phyloP scores from a whole-genome alignment of 2,888 invertebrate species.

The Liodrosophila aerea region DNA sequence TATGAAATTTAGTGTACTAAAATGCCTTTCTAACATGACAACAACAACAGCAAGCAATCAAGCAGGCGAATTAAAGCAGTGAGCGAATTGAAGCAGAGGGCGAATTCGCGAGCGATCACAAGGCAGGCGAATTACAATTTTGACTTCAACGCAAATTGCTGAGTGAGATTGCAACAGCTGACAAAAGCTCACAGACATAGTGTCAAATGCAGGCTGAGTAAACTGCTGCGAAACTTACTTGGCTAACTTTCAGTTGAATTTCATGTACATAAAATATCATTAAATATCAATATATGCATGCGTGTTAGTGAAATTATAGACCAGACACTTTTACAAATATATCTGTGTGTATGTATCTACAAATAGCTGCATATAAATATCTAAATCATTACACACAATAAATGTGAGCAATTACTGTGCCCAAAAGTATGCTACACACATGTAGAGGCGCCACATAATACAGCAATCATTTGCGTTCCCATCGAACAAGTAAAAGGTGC shows the following conservation, averaged over 20 bases:
- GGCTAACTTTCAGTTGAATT: not conserved
- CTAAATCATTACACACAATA: slow-evolving; percentile 59
- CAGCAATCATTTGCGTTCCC: slow-evolving; percentile 56
- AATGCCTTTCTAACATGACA: no score
- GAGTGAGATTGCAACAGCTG: no score
- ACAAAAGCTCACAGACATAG: no score
- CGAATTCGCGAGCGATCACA: not conserved
- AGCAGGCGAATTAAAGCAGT: not conserved
- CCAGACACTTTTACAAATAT: no score
- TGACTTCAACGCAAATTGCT: no score
- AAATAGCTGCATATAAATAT: slow-evolving; percentile 13
- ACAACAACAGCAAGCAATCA: no score
- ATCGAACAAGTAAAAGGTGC: slow-evolving; percentile 48
- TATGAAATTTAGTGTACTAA: no score
- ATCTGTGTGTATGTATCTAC: not conserved
- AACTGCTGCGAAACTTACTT: no score
- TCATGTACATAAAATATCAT: not conserved
- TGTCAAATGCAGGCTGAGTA: no score
- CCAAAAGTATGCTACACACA: slow-evolving; percentile 67
- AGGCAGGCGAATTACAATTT: no score
- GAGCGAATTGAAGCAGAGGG: not conserved
- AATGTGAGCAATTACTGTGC: slow-evolving; percentile 60
- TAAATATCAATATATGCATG: not conserved
- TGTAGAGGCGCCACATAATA: slow-evolving; percentile 56
- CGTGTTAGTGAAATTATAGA: no score